Percentiles rank a stretch among this genome's conserved stretches.
Conservation (phyloP, 2,113 vertebrate genomes). For the Abramis brama region DNA sequence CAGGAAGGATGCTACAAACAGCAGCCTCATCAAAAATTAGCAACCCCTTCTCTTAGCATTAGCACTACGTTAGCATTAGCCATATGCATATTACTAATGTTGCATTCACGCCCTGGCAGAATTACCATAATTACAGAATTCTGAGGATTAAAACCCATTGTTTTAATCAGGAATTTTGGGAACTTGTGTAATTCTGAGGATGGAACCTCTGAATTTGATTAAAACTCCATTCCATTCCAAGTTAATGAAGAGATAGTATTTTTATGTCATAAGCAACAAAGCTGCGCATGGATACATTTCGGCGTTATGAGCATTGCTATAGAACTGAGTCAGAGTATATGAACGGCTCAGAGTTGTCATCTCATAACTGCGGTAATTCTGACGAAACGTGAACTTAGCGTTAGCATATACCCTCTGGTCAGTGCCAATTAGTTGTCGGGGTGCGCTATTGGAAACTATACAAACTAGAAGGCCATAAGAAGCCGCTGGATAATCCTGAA, state of each 20-base stretch:
- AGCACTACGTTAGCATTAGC: constrained; percentile 10
- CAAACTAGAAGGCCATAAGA: constrained; percentile 17
- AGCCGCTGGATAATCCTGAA: constrained; percentile 47
- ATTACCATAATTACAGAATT: neutral
- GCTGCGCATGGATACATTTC: neutral
- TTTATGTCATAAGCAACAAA: neutral
- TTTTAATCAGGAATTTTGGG: neutral
- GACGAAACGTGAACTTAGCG: neutral
- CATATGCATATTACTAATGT: constrained; percentile 12
- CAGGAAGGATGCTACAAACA: constrained; percentile 56
- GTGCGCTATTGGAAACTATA: constrained; percentile 33
- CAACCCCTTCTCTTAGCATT: constrained; percentile 10
- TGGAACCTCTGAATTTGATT: neutral
- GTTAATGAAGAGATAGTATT: neutral
- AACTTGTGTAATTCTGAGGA: neutral
- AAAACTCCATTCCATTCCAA: neutral
- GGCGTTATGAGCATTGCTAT: neutral
- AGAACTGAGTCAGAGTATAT: neutral
- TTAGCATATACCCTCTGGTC: constrained; percentile 14
- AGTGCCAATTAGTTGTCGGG: constrained; percentile 11
- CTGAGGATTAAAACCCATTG: neutral
- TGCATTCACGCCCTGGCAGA: neutral
- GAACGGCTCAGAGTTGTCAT: neutral
- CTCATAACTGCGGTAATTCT: neutral
- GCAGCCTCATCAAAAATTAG: constrained; percentile 64